phyloP scores from a whole-genome alignment of 2,888 invertebrate species.

The Euphydryas editha region DNA sequence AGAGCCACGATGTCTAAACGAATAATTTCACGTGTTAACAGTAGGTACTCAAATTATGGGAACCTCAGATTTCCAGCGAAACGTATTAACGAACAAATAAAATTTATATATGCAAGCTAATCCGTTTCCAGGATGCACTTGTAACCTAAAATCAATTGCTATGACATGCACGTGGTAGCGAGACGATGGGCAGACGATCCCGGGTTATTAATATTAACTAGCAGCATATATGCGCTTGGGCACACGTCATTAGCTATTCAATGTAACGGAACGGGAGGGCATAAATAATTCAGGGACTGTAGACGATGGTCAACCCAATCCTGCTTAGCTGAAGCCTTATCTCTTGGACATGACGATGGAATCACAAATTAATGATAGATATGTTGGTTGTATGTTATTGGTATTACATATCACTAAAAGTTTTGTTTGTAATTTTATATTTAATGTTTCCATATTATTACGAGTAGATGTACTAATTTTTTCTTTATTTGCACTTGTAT shows the following conservation, averaged over 20 bases:
- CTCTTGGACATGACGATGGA: constrained; percentile 30
- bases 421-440: too few species aligned
- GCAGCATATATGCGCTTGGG: constrained; percentile 54
- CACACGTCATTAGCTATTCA: constrained; percentile 73
- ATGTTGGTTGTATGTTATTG: background rate
- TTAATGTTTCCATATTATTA: too few species aligned
- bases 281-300: constrained; percentile 69
- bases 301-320: constrained; percentile 52
- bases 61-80: constrained; percentile 27
- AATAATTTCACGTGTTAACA: constrained; percentile 12
- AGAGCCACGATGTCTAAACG: constrained; percentile 16
- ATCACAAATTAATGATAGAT: constrained; percentile 22
- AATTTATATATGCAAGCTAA: constrained; percentile 30
- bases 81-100: constrained; percentile 28
- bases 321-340: constrained; percentile 38
- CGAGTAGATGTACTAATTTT: too few species aligned
- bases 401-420: too few species aligned
- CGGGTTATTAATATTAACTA: constrained; percentile 57
- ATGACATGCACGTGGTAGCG: constrained; percentile 37
- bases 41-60: constrained; percentile 14
- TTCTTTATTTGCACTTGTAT: too few species aligned
- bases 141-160: constrained; percentile 35
- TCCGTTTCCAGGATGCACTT: constrained; percentile 39
- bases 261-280: constrained; percentile 72
- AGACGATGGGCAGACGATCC: constrained; percentile 50